Percentiles rank a stretch among this genome's conserved stretches.
Conservation (phyloP, 2,888 invertebrate species). For the Lamproptera curius region DNA sequence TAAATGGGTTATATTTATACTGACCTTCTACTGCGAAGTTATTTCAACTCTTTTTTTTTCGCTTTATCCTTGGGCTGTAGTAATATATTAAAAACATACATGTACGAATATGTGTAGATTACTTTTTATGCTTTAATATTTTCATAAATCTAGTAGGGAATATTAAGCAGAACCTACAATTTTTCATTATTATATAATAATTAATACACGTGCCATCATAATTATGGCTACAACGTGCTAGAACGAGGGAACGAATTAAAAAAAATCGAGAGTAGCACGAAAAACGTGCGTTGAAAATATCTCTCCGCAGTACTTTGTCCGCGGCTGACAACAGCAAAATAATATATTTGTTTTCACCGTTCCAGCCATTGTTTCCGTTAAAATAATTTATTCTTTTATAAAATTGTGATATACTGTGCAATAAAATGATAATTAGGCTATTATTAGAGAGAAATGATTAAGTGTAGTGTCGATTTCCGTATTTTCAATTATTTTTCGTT, state of each 20-base stretch:
- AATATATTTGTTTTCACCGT: conserved; percentile 66
- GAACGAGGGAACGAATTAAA: conserved; percentile 73
- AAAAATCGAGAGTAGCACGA: conserved; percentile 61
- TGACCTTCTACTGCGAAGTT: no score
- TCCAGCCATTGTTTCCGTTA: conserved; percentile 58
- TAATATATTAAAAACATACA: no score
- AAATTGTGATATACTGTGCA: conserved; percentile 47
- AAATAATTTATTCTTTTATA: conserved; percentile 52
- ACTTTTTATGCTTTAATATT: no score
- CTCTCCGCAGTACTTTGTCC: conserved; percentile 56
- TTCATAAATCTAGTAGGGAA: no score
- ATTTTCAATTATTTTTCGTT: no score
- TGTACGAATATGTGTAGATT: no score
- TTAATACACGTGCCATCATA: conserved; percentile 52
- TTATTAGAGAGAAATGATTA: conserved; percentile 39
- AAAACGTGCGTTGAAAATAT: conserved; percentile 63
- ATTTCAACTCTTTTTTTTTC: no score
- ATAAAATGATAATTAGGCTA: conserved; percentile 53
- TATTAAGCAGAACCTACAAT: no score
- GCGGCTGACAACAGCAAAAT: conserved; percentile 59
- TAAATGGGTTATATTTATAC: no score
- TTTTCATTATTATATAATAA: conserved; percentile 49
- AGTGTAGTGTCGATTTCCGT: conserved; percentile 25
- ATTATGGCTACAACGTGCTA: conserved; percentile 68
- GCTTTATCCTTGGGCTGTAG: no score